Conservation (phyloP, 2,888 invertebrate species). For the Andrena marginata region DNA sequence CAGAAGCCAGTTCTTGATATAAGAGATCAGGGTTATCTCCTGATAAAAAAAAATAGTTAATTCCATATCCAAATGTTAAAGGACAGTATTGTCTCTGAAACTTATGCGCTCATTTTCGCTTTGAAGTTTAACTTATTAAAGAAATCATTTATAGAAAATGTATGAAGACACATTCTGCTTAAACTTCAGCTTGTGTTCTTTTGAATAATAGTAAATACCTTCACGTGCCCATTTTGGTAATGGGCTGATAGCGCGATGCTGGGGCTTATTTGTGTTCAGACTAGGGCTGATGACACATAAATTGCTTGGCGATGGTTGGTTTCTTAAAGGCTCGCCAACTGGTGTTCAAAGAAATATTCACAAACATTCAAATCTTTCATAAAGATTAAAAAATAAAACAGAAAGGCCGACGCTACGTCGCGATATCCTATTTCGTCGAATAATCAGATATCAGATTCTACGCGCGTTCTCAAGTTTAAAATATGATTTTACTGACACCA, state of each 20-base stretch:
- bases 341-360: constrained; percentile 64
- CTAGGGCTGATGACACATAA: constrained; percentile 84
- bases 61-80: constrained; percentile 8
- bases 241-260: constrained; percentile 86
- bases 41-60: constrained; percentile 78
- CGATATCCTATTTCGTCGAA: constrained; percentile 2
- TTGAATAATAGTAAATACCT: constrained; percentile 83
- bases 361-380: constrained; percentile 33
- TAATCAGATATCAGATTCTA: neutral
- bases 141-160: constrained; percentile 4
- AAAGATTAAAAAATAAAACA: constrained; percentile 34
- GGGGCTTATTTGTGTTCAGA: constrained; percentile 79
- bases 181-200: constrained; percentile 29
- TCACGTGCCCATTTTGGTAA: constrained; percentile 87
- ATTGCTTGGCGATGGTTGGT: constrained; percentile 86
- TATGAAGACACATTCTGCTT: neutral
- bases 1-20: constrained; percentile 86
- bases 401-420: neutral
- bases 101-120: constrained; percentile 8
- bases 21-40: constrained; percentile 87
- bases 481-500: constrained; percentile 19
- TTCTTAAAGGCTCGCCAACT: constrained; percentile 87
- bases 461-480: constrained; percentile 9
- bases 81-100: neutral
- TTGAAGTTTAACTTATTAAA: neutral